Base-by-base conservation (phyloP, 2,113 vertebrate species). In the Hemichromis elongatus region DNA sequence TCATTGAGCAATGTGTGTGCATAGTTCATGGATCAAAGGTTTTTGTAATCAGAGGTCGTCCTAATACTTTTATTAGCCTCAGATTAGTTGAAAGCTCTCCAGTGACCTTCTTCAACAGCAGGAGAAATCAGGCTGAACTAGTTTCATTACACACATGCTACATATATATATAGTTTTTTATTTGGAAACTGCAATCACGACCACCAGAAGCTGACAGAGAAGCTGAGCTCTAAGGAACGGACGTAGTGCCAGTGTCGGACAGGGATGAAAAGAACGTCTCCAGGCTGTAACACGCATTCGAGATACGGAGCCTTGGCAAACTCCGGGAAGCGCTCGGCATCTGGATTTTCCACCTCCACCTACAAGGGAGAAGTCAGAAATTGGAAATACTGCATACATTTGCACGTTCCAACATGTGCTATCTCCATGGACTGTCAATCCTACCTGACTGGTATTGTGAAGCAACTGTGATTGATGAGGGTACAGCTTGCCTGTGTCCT, bases 161-260 rank as follows among this genome's bases (percentile, higher is more conserved):
- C n/a, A n/a, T n/a, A n/a, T n/a, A n/a, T n/a, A 8, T 7, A 0
- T 28, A 12, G 55, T 28, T 9, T 61, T 87, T 63, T 37, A 84
- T 88, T 59, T 24, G 5, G 14, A 28, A 55, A 63, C 10, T 24
- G 37, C 45, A 55, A 77, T 96, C 97, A 99, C 0, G 97, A 97
- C 99, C 98, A 99, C 99, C 98, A 99, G 94, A 98, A 99, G 89
- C 98, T 99, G 93, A 99, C 97, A 0, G 99, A 99, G 89, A 99
- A 99, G 94, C 99, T 99, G 86, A 97, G 94, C 81, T 99, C 97
- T 26, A 99, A 92, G 0, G 98, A 97, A 19, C 97, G 96, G 55
- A 99, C 96, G 0, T 99, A 99, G 83, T 99, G 98, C 99, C 99
- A 99, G 16, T 98, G 95, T 45, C 91, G 95, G 7, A 95, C 95